Conservation (phyloP, 1,140 invertebrate genomes). For the Plutomurus gul region DNA sequence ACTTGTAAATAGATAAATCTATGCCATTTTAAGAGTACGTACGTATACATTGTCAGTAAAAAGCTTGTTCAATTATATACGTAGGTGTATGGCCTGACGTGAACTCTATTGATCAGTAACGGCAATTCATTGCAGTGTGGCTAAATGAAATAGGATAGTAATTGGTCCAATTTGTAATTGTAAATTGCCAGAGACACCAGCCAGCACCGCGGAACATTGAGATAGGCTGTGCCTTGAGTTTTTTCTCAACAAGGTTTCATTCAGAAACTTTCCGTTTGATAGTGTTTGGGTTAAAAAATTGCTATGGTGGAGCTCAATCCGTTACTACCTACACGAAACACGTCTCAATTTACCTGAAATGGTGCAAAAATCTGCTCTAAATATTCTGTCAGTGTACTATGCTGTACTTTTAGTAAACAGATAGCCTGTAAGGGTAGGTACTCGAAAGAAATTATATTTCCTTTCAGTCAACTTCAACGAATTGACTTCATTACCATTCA, state of each 20-base stretch:
- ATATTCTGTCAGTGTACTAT: too few relatives aligned
- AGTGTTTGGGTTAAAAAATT: not conserved
- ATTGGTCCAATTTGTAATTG: slow-evolving; percentile 9
- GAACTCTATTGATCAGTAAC: slow-evolving; percentile 7
- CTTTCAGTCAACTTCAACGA: not conserved
- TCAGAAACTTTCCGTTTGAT: too few relatives aligned
- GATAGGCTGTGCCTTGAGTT: not conserved
- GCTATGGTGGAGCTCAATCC: not conserved
- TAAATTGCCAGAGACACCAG: not conserved
- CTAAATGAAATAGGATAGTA: not conserved
- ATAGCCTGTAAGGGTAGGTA: too few relatives aligned
- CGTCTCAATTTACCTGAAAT: not conserved
- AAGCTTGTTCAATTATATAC: not conserved
- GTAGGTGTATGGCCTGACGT: not conserved
- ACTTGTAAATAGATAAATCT: too few relatives aligned
- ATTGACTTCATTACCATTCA: not conserved
- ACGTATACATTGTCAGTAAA: too few relatives aligned
- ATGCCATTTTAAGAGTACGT: too few relatives aligned
- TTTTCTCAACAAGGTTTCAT: slow-evolving; percentile 4
- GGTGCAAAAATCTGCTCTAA: slow-evolving; percentile 4
- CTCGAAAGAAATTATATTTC: too few relatives aligned
- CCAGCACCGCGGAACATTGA: not conserved
- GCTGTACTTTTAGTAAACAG: too few relatives aligned
- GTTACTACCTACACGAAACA: not conserved
- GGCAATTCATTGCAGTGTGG: slow-evolving; percentile 6